Evolutionary conservation across 2,113 vertebrate species (phyloP), one percentile per base, ranked within the genome.

Genomic region (Leiothrix lutea): DNA sequence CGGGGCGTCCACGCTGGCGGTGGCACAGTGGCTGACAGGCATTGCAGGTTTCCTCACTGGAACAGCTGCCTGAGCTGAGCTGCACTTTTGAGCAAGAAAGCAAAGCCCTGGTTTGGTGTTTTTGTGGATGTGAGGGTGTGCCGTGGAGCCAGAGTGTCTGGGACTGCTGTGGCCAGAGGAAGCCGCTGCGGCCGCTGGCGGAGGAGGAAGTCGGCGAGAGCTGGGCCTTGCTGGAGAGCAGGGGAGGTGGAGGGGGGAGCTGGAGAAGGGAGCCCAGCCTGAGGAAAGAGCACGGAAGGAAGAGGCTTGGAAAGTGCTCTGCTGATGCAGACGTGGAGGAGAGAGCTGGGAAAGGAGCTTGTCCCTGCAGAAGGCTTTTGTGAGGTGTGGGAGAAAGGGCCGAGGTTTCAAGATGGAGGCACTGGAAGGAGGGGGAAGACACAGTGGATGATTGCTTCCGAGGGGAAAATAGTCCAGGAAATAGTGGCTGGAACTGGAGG

Each of bases 81-180:
- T 50, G 65, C 31, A 9, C 11, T 61, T 91, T 47, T 75, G 92
- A 71, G 70, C 40, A 20, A 90, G 75, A 33, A 85, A 94, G 86
- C 73, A 81, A 82, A 94, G 82, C 31, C 72, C 53, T 45, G 73
- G 19, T 66, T 47, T 12, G 40, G 91, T 93, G 96, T 56, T 96
- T 94, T 58, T 74, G 79, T 90, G 93, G 86, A 71, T 12, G 31
- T 36, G 90, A 94, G 93, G 95, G 96, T 61, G 97, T 95, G 94
- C 94, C 12, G 3, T 4, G 95, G 97, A 97, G 97, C 96, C 97
- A 96, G 93, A 95, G 88, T 91, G 97, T 97, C 97, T 97, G 97
- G 97, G 90, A 91, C 90, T 80, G 95, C 80, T 1, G 25, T 62
- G n/a, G 94, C 78, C 95, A 96, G 93, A 97, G 97, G 96, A 97